These are phyloP conservation scores for Acronicta aceris DNA, from an alignment of 2,888 invertebrate genomes.

Conservation along the genomic window DNA sequence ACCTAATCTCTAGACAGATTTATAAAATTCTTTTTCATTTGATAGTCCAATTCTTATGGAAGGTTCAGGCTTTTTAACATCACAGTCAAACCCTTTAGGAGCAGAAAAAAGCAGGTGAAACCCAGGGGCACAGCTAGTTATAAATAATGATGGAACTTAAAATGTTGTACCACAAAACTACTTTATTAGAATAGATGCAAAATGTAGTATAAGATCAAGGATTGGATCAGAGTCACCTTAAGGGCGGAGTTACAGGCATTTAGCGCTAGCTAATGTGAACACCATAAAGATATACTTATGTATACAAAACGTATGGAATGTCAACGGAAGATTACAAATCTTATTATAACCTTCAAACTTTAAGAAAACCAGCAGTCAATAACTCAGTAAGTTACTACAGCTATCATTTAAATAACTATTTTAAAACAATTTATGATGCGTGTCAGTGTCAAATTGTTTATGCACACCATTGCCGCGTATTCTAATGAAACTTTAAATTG, in stretches of 20 bases:
- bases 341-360: constrained; percentile 67
- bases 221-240: no score
- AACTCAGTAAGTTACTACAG: background rate
- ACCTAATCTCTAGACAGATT: no score
- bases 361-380: constrained; percentile 15
- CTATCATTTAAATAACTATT: constrained; percentile 2
- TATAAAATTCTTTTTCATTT: no score
- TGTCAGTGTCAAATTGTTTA: constrained; percentile 21
- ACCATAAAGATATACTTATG: constrained; percentile 1
- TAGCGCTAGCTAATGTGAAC: constrained; percentile 6
- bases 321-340: constrained; percentile 49
- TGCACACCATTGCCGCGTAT: constrained; percentile 37
- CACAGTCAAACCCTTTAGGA: no score
- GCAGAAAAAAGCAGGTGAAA: no score
- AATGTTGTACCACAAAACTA: background rate
- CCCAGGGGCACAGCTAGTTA: no score
- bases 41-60: no score
- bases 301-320: constrained; percentile 32
- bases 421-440: constrained; percentile 8
- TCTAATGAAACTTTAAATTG: constrained; percentile 42
- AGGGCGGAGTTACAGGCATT: no score
- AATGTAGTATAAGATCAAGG: background rate
- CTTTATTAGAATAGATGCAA: background rate
- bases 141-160: background rate
- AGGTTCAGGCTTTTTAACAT: no score